Evolutionary conservation across 1,140 invertebrate species (phyloP), one percentile per base, ranked within the genome.

Genomic region (Ladona fulva): DNA sequence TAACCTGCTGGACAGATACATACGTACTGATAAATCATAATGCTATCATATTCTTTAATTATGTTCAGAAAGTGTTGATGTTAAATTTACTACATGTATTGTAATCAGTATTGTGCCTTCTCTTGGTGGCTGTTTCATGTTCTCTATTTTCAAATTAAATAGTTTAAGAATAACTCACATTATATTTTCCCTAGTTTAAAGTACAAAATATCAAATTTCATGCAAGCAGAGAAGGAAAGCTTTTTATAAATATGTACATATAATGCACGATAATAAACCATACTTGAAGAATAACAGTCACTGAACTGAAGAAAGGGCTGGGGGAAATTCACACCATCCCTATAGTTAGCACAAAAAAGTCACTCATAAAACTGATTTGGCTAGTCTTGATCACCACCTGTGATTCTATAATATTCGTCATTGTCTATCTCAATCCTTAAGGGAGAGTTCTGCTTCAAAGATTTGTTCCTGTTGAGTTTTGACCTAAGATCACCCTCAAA

Each of bases 1-100:
- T 81, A 84, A 87, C 73, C 87, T 93, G n/a, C 86, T 99, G 11
- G 89, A 95, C 81, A 90, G 92, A 83, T 94, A 90, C 78, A 96
- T 97, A 74, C 85, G 88, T 80, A 90, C 90, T 77, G 94, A 96
- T 80, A 88, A 81, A 59, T 66, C 52, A 66, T 76, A 76, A 42
- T 25, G 25, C 11, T 22, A 19, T 66, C 14, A 6, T 12, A 19
- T 66, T 3, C 52, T 66, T 66, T 66, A 19, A 66, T 66, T 66
- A 22, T 66, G 52, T 6, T 66, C 52, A 22, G 52, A 19, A 22
- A 66, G 14, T 66, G 52, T 66, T 37, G 29, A 37, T 5, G 29
- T 5, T 37, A 5, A 37, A n/a, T n/a, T n/a, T n/a, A n/a, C n/a
- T 37, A 37, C 29, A 37, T 37, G 29, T 37, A 37, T 37, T 8